Evolutionary conservation across 2,888 invertebrate species (phyloP).

Genomic region (Catocala sponsa): DNA sequence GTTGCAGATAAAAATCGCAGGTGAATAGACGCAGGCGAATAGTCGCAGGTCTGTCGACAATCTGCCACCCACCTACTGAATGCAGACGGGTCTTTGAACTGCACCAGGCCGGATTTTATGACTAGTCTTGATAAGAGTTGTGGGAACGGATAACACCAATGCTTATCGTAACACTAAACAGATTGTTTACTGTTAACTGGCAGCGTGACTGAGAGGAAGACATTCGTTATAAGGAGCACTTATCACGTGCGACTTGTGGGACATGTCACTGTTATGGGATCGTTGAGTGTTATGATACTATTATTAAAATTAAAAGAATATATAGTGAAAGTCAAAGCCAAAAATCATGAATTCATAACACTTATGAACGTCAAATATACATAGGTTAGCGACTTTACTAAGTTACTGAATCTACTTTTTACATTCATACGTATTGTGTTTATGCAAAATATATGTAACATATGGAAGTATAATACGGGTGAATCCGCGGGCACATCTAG

Average conservation of each 20-base stretch:
- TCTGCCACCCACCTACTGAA: slow-evolving; percentile 3
- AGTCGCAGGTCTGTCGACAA: neutral
- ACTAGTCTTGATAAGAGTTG: slow-evolving; percentile 41
- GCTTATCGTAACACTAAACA: slow-evolving; percentile 19
- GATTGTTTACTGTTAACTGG: slow-evolving; percentile 17
- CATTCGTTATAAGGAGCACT: slow-evolving; percentile 12
- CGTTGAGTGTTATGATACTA: neutral
- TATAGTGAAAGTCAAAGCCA: too few relatives aligned
- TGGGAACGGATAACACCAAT: slow-evolving; percentile 48
- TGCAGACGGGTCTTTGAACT: slow-evolving; percentile 31
- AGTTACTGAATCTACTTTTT: too few relatives aligned
- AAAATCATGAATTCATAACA: too few relatives aligned
- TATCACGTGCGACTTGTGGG: neutral
- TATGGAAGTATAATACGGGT: too few relatives aligned
- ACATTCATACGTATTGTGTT: too few relatives aligned
- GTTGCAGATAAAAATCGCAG: too few relatives aligned
- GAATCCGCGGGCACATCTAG: too few relatives aligned
- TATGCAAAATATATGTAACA: too few relatives aligned
- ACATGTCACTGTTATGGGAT: neutral
- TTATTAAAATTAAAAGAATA: too few relatives aligned
- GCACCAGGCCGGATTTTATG: slow-evolving; percentile 35
- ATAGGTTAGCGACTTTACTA: too few relatives aligned
- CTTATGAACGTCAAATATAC: too few relatives aligned
- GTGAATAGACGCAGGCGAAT: neutral
- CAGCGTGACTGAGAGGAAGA: slow-evolving; percentile 15